Evolutionary conservation across 1,140 invertebrate species (phyloP), one percentile per base, ranked within the genome.

Genomic region (Pseudomyrmex gracilis): DNA sequence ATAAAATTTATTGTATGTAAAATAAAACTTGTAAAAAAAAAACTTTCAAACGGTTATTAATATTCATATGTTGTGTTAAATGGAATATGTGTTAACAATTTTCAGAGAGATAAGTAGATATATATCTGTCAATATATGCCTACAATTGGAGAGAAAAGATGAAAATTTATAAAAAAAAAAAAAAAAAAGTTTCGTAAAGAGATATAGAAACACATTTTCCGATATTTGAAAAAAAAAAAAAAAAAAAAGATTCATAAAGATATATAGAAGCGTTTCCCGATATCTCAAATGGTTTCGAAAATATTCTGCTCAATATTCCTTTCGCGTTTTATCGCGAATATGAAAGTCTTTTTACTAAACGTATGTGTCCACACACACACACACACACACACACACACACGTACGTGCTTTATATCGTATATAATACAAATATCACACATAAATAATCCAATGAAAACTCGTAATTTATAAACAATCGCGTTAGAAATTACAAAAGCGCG

Each of bases 1-100:
- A 58, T 73, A 34, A 22, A 73, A 88, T 76, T 80, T 61, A 51
- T 87, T 74, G 55, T 22, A 63, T 74, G 51, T 70, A 60, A 71
- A 60, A 71, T 55, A 51, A 80, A 49, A 71, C 10, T 34, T 7
- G 20, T 2, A n/a, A 24, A 61, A 34, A 34, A 34, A 57, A 71
- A 49, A 61, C 43, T 86, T 20, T 84, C 45, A 12, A 71, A 49
- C 17, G 34, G 13, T 17, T 13, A 74, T 34, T 34, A 34, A 34
- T 34, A 34, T 34, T 34, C 34, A 7, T 34, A 34, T 7, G 34
- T 34, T 34, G 34, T 34, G 34, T 34, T 7, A 34, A 34, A 34
- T 34, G 34, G 34, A 34, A 47, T 47, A n/a, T 20, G 9, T 17
- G 43, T 82, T 82, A 82, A 73, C 43, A 51, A 74, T 74, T 74